Evolutionary conservation across 2,888 invertebrate species (phyloP), one percentile per base, ranked within the genome.

Genomic region (Mesodorylaimus sp.): DNA sequence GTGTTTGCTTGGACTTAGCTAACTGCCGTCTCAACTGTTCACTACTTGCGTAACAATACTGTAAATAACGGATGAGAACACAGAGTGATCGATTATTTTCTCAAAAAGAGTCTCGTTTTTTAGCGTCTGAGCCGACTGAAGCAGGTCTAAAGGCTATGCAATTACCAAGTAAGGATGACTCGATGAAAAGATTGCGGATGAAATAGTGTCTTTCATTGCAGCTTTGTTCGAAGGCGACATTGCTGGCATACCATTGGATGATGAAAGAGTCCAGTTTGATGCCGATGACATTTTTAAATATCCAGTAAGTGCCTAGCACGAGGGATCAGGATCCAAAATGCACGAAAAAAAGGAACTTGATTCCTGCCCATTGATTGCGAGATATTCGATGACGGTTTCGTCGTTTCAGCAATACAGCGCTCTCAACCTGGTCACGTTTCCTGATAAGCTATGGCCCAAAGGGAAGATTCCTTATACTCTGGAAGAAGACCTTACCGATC

Each of bases 151-250:
- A 50, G 41, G 50, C 50, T n/a, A 50, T 50, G 50, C 47, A 50
- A 13, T 27, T n/a, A 19, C 50, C 50, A 27, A 19, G 47, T 38
- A 16, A 37, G 3, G 16, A 19, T 32, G 32, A 16, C 21, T 46
- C 7, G 3, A 24, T 21, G 24, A n/a, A 24, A 10, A 10, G n/a
- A 16, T 21, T 44, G 16, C 24, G 16, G 44, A 44, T 24, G 3
- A 10, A 26, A 16, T 24, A 25, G 7, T 44, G 3, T 7, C 25
- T 10, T 7, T 10, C n/a, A 16, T 19, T 43, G 27, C 73, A 56
- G 76, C 75, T 2, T 65, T 74, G 36, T 73, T 73, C 58, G 76
- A 78, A 61, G 78, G 78, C 43, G 78, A 78, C 59, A 78, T 78
- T 47, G 65, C 32, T 69, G 73, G 55, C 25, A 56, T 64, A 2